Evolutionary conservation across 2,888 invertebrate genomes (phyloP), one percentile per base, ranked within the genome.

Genomic region (Brenthis hecate): DNA sequence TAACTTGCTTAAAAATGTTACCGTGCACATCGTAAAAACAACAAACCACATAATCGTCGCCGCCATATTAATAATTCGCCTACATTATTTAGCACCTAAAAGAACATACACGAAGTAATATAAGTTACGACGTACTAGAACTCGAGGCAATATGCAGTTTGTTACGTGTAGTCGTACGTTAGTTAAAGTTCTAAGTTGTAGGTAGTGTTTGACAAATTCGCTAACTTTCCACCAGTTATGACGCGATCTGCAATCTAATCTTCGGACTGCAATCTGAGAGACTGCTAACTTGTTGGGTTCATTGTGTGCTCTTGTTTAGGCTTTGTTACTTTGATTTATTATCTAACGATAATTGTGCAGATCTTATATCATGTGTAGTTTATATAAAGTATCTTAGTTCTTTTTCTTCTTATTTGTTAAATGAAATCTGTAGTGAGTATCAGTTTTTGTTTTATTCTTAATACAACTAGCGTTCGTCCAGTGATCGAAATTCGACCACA

Each of bases 171-270:
- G 66, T 69, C 69, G 50, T 58, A 65, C 66, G 72, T 72, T 65
- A 69, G 72, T 63, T 66, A 68, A 72, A 74, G 66, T 71, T 74
- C 69, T 65, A 68, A 61, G 55, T 60, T 61, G 62, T 43, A 53
- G 66, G 66, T 66, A 68, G 58, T 66, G 73, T 79, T 81, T 82
- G 81, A 84, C 80, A 82, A 84, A 84, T 85, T 76, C 76, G 74
- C 75, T 70, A 80, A 81, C 76, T 76, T 80, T 77, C 75, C 73
- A 67, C 74, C 51, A 61, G 75, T 82, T 84, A 81, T 80, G 79
- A 80, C 80, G 78, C 82, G 82, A 86, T 84, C 81, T 84, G 79
- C 77, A 82, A 83, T 85, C 79, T 84, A 85, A 87, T 87, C 86
- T 83, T 78, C 74, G 78, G 78, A 78, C 78, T 78, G 80, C 80